Evolutionary conservation across 2,113 vertebrate genomes (phyloP).

Genomic region (Syrmaticus mikado): DNA sequence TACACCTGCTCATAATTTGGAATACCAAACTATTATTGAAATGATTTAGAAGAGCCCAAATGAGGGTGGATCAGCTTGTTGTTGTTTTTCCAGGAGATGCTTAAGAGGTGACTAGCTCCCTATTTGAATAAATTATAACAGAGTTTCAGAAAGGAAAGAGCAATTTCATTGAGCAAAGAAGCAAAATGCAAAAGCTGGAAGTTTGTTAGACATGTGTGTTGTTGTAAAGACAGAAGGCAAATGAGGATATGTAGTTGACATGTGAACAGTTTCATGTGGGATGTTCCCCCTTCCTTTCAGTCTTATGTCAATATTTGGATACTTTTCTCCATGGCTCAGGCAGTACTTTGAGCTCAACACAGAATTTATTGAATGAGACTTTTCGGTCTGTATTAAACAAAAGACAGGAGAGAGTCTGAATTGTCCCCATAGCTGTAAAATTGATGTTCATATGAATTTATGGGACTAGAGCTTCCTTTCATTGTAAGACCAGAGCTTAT

Average conservation of each 20-base stretch:
- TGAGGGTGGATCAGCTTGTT: neutral
- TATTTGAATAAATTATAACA: neutral
- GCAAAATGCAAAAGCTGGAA: neutral
- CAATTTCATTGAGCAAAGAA: neutral
- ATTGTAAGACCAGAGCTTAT: neutral
- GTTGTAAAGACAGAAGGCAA: neutral
- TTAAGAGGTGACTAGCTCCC: neutral
- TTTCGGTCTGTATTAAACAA: neutral
- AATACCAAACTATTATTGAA: neutral
- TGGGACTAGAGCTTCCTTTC: neutral
- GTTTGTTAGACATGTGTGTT: neutral
- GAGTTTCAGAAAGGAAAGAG: neutral
- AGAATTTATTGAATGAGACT: conserved; percentile 17
- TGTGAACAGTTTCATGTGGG: neutral
- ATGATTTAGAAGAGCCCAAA: neutral
- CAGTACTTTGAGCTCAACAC: neutral
- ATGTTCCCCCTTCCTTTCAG: conserved; percentile 6
- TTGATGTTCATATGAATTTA: conserved; percentile 9
- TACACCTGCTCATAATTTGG: neutral
- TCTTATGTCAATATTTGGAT: conserved; percentile 18
- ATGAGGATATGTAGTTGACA: neutral
- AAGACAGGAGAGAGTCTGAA: neutral
- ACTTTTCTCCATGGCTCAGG: neutral
- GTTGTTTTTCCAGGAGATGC: neutral
- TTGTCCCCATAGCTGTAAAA: neutral